phyloP scores from a whole-genome alignment of 2,113 vertebrate genomes.

The Cettia cetti region DNA sequence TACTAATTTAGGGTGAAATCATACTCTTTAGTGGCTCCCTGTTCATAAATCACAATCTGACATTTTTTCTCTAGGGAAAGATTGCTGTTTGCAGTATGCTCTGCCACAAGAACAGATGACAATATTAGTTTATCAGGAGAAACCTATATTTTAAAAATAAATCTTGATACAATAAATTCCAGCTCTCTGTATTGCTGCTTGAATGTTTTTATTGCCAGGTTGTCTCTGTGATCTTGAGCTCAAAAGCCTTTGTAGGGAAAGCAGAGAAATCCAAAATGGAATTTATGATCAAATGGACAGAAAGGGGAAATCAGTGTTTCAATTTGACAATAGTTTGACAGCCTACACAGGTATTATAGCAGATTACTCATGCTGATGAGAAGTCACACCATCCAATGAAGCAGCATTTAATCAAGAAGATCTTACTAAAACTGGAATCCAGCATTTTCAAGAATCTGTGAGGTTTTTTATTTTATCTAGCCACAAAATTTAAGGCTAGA shows the following conservation, averaged over 20 bases:
- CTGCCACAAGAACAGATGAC: conserved; percentile 62
- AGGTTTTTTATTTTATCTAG: background rate
- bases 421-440: background rate
- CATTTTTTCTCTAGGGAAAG: conserved; percentile 48
- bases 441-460: background rate
- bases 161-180: conserved; percentile 51
- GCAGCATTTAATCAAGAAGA: background rate
- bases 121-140: conserved; percentile 63
- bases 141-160: conserved; percentile 58
- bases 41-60: conserved; percentile 69
- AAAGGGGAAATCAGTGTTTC: background rate
- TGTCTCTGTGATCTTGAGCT: background rate
- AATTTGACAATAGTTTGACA: background rate
- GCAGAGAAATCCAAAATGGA: background rate
- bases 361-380: conserved; percentile 8
- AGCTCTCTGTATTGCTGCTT: conserved; percentile 14
- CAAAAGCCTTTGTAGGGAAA: background rate
- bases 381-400: background rate
- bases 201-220: conserved; percentile 25
- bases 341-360: background rate
- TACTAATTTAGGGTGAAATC: conserved; percentile 71
- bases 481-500: background rate
- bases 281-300: background rate
- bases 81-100: conserved; percentile 53
- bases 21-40: conserved; percentile 59